phyloP scores from a whole-genome alignment of 1,140 invertebrate species.

The Micrasema minimum region DNA sequence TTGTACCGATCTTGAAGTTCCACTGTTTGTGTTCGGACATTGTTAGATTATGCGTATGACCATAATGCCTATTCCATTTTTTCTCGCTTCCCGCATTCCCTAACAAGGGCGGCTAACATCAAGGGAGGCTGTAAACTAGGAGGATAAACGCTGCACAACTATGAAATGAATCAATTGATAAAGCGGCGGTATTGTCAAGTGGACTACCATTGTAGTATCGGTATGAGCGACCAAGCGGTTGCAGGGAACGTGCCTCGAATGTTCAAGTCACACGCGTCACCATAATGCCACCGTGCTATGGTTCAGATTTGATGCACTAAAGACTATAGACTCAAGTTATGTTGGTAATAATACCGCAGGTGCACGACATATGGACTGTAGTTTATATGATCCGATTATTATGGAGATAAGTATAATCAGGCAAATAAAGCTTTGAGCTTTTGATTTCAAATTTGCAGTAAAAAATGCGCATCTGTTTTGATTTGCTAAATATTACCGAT shows the following conservation, averaged over 20 bases:
- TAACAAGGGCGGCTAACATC: slow-evolving; percentile 43
- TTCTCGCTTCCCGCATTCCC: slow-evolving; percentile 30
- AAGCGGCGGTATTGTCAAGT: slow-evolving; percentile 48
- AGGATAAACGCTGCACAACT: slow-evolving; percentile 40
- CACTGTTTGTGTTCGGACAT: too few relatives aligned
- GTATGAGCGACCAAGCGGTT: slow-evolving; percentile 33
- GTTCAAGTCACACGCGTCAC: slow-evolving; percentile 24
- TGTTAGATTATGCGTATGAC: too few relatives aligned
- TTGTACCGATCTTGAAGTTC: too few relatives aligned
- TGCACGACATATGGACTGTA: background rate
- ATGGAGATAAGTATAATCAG: too few relatives aligned
- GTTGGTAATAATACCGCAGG: background rate
- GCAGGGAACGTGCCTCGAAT: slow-evolving; percentile 19
- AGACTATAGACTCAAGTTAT: background rate
- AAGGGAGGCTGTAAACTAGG: slow-evolving; percentile 18
- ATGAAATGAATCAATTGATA: slow-evolving; percentile 52
- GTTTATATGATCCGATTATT: background rate
- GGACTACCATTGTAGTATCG: slow-evolving; percentile 44
- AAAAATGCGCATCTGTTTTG: too few relatives aligned
- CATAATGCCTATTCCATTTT: slow-evolving; percentile 20
- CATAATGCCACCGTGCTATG: slow-evolving; percentile 17
- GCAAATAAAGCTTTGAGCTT: too few relatives aligned
- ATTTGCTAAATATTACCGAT: too few relatives aligned
- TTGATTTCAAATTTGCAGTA: too few relatives aligned
- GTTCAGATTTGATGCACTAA: slow-evolving; percentile 4